Evolutionary conservation across 1,140 invertebrate genomes (phyloP).

Genomic region (Anastrepha obliqua): DNA sequence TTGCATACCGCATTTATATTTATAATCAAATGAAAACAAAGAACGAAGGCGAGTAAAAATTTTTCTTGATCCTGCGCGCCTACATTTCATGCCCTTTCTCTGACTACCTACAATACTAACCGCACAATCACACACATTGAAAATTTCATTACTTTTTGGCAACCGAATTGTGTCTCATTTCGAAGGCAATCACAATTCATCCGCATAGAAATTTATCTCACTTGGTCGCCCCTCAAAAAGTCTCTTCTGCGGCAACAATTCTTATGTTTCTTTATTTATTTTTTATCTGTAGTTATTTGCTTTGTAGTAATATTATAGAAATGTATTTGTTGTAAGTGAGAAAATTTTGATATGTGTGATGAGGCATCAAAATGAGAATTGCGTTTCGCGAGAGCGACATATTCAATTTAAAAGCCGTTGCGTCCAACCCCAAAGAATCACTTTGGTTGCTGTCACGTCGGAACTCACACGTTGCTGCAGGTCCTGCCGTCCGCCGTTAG

Average conservation of each 20-base stretch:
- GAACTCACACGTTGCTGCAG: slow-evolving; percentile 58
- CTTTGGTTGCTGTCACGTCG: slow-evolving; percentile 56
- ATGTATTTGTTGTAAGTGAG: neutral
- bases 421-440: slow-evolving; percentile 55
- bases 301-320: neutral
- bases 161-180: slow-evolving; percentile 23
- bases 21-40: slow-evolving; percentile 52
- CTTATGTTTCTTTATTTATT: neutral
- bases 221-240: neutral
- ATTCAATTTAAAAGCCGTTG: slow-evolving; percentile 56
- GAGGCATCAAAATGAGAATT: slow-evolving; percentile 11
- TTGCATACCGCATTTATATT: slow-evolving; percentile 35
- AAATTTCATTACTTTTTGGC: slow-evolving; percentile 52
- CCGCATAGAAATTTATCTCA: slow-evolving; percentile 29
- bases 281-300: neutral
- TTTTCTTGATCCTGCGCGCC: slow-evolving; percentile 37
- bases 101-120: neutral
- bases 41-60: neutral
- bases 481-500: neutral
- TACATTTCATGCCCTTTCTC: slow-evolving; percentile 19
- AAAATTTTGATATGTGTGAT: slow-evolving; percentile 13
- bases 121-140: neutral
- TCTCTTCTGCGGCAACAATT: neutral
- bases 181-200: slow-evolving; percentile 26
- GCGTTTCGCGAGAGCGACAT: neutral